These are phyloP conservation scores for Heliconius aoede DNA, from an alignment of 2,888 invertebrate species.

Conservation along the genomic window DNA sequence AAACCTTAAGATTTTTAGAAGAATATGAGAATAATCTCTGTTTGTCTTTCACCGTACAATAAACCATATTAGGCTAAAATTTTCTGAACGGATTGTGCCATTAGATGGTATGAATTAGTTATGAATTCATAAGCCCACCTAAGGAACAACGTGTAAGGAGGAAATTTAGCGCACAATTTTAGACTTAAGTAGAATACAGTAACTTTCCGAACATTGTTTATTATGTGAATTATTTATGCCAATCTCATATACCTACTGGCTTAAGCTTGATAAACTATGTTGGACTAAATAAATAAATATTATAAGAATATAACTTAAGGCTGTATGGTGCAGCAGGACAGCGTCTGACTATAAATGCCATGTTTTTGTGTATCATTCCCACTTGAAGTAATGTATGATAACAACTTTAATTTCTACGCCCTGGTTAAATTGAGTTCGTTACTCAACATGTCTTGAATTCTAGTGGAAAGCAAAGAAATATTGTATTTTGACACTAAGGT, in stretches of 20 bases:
- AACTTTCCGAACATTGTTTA: conserved; percentile 23
- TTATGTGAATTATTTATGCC: conserved; percentile 24
- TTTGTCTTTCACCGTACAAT: conserved; percentile 49
- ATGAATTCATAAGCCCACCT: conserved; percentile 50
- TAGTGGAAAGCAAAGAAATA: too few species aligned
- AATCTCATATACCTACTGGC: not conserved
- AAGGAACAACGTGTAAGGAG: conserved; percentile 25
- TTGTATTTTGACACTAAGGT: too few species aligned
- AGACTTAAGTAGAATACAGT: conserved; percentile 28
- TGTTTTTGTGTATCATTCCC: not conserved
- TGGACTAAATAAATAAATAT: too few species aligned
- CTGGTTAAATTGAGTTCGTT: too few species aligned
- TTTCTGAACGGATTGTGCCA: conserved; percentile 54
- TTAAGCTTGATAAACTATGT: not conserved
- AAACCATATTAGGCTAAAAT: conserved; percentile 48
- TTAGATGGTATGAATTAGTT: conserved; percentile 55
- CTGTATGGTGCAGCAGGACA: not conserved
- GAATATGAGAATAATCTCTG: conserved; percentile 22
- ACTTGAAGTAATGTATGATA: too few species aligned
- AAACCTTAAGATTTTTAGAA: conserved; percentile 14
- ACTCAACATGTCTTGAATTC: too few species aligned
- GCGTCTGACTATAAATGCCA: not conserved
- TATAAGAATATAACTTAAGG: not conserved
- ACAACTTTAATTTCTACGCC: too few species aligned
- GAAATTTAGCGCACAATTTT: conserved; percentile 27